Base-by-base conservation (phyloP, 2,888 invertebrate species). In the Eristalis arbustorum region DNA sequence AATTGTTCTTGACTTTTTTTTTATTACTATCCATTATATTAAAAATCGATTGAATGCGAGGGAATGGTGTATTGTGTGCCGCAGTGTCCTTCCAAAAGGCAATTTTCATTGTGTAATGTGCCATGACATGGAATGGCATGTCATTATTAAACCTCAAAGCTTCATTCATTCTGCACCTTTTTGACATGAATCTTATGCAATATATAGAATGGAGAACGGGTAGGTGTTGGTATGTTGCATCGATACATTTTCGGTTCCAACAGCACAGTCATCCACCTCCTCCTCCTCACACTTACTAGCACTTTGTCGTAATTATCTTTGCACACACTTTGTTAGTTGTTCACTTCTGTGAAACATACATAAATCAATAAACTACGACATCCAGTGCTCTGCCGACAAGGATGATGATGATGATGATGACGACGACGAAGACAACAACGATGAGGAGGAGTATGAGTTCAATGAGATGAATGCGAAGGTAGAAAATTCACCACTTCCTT, bases 51-150 rank as follows among this genome's bases (percentile, higher is more conserved):
- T 59, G 25, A 59, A 10, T 22, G 57, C 13, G 57, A 11, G 22
- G 23, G 22, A 22, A n/a, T 22, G 23, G 77, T 82, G 74, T 74
- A 69, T 72, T 77, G 34, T 74, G 28, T 83, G 79, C 87, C 83
- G 87, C 87, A 87, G 87, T 87, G 87, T 87, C 87, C 87, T 87
- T 87, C 87, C 79, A 37, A 71, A n/a, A 56, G 68, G 23, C 66
- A 63, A 75, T 68, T 78, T 78, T 75, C 78, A 57, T 87, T 83
- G 87, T 87, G 83, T 83, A 87, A 87, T 83, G 74, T 78, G 82
- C 49, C 18, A 78, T 81, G 77, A 49, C 49, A 49, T 49, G 18
- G 49, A 49, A 49, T 49, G 49, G 8, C 18, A 49, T 49, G 49
- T 49, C 49, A 49, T 82, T 72, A 87, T 82, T 82, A 49, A 85